phyloP scores from a whole-genome alignment of 1,140 invertebrate species.

The Plutomurus gul region DNA sequence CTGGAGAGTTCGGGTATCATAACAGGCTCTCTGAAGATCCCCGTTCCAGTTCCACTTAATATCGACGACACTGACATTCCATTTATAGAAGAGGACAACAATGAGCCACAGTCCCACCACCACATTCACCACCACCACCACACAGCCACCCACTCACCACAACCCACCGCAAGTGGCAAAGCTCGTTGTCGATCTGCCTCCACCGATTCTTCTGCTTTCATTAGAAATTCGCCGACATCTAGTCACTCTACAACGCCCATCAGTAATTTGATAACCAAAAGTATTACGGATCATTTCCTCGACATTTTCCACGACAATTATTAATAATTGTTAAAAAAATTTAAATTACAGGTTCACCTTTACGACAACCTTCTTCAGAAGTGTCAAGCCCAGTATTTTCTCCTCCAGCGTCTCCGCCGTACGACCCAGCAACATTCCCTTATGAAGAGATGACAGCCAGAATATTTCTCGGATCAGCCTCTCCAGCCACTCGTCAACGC shows the following conservation, averaged over 20 bases:
- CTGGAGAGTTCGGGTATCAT: conserved; percentile 65
- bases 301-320: conserved; percentile 30
- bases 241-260: conserved; percentile 37
- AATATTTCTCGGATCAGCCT: conserved; percentile 44
- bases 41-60: conserved; percentile 59
- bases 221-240: conserved; percentile 31
- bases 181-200: conserved; percentile 27
- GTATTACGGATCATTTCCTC: not conserved
- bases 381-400: conserved; percentile 31
- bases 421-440: conserved; percentile 47
- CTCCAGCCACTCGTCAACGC: not conserved
- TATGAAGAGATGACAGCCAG: conserved; percentile 52
- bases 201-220: conserved; percentile 35
- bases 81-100: conserved; percentile 67
- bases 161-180: not conserved
- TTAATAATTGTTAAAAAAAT: too few relatives aligned
- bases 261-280: conserved; percentile 27
- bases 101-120: not conserved
- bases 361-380: conserved; percentile 30
- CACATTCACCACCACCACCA: conserved; percentile 4
- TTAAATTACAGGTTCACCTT: not conserved
- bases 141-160: not conserved
- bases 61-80: conserved; percentile 72
- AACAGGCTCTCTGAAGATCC: conserved; percentile 74
- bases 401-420: conserved; percentile 42